Percentiles rank a stretch among this genome's conserved stretches.
These are phyloP conservation scores for Dendropsophus ebraccatus DNA, from an alignment of 2,113 vertebrate species.

Conservation along the genomic window DNA sequence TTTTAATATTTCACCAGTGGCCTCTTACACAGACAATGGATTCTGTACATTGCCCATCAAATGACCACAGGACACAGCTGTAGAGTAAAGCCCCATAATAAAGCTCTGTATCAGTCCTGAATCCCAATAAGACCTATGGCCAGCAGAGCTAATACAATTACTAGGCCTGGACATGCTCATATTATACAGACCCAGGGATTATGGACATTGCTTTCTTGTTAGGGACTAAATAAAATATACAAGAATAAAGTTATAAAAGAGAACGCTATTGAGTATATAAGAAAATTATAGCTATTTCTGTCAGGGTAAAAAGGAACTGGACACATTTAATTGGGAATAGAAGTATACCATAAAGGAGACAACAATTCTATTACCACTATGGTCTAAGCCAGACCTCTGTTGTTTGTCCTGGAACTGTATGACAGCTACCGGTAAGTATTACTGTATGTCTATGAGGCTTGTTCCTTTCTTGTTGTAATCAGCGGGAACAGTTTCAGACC, in stretches of 20 bases:
- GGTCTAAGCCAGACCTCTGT: too few species aligned
- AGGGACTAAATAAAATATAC: neutral
- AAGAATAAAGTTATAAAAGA: neutral
- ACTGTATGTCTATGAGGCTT: too few species aligned
- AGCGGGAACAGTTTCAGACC: too few species aligned
- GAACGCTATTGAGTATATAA: too few species aligned
- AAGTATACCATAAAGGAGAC: too few species aligned
- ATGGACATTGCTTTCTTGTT: neutral
- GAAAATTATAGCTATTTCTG: too few species aligned
- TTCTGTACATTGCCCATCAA: slow-evolving; percentile 5
- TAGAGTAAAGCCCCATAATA: neutral
- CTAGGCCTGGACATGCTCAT: too few species aligned
- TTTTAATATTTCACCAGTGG: slow-evolving; percentile 22
- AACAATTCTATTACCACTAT: too few species aligned
- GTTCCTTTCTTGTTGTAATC: too few species aligned
- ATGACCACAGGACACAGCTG: neutral
- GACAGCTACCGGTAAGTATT: too few species aligned
- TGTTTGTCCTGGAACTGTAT: too few species aligned
- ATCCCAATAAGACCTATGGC: neutral
- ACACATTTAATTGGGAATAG: too few species aligned
- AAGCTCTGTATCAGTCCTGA: neutral
- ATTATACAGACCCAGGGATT: neutral
- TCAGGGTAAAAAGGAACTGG: neutral
- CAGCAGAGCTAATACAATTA: neutral
- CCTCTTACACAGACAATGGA: slow-evolving; percentile 10